These are phyloP conservation scores for Acanthosepion esculentum DNA, from an alignment of 2,888 invertebrate genomes.

Conservation along the genomic window DNA sequence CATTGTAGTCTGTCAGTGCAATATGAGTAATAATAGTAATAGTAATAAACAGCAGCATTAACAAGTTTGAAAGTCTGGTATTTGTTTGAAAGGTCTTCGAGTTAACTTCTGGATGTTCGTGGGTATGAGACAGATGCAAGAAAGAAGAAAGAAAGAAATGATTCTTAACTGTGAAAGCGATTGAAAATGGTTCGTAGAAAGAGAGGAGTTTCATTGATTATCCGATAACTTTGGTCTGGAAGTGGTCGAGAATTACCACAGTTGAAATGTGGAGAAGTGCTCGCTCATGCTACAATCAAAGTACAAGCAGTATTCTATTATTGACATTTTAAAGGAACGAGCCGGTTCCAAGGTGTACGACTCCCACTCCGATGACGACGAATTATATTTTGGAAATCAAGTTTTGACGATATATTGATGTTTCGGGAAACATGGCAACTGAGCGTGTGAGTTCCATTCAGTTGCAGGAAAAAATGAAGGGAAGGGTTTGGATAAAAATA, in stretches of 20 bases:
- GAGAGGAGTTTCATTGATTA: neutral
- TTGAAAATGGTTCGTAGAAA: neutral
- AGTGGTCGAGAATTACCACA: neutral
- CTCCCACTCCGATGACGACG: slow-evolving; percentile 25
- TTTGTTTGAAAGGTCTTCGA: neutral
- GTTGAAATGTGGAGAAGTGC: neutral
- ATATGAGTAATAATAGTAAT: neutral
- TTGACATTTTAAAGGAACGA: neutral
- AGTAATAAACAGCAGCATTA: too few relatives aligned
- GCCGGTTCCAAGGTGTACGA: slow-evolving; percentile 10
- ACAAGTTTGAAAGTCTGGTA: neutral
- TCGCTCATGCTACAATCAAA: neutral
- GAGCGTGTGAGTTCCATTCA: neutral
- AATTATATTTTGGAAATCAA: neutral
- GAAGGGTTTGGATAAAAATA: neutral
- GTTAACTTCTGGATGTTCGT: slow-evolving; percentile 16
- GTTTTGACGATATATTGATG: slow-evolving; percentile 20
- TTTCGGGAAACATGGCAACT: neutral
- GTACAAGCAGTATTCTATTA: slow-evolving; percentile 23
- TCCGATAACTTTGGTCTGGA: slow-evolving; percentile 21
- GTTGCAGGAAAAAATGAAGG: neutral
- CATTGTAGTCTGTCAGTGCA: neutral
- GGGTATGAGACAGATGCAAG: slow-evolving; percentile 21
- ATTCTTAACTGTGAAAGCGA: neutral
- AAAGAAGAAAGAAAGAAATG: neutral